Base-by-base conservation (phyloP, 1,140 invertebrate species). In the Bombus waltoni region DNA sequence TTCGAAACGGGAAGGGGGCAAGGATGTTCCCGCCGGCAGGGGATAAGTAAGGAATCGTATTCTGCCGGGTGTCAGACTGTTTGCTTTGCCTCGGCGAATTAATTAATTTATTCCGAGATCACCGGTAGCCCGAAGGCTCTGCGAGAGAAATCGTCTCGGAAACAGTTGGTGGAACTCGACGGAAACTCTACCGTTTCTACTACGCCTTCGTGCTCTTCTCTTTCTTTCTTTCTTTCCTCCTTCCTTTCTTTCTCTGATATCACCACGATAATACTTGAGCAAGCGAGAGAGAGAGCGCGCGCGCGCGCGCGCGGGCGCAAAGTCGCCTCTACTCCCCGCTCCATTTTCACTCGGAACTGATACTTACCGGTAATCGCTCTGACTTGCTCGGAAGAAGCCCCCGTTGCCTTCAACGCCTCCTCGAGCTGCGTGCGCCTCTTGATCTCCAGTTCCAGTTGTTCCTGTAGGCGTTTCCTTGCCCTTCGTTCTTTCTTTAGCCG, bases 401-500 rank as follows among this genome's bases (percentile, higher is more conserved):
- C 97, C 47, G 97, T 97, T 74, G 97, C 97, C 92, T 98, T 97
- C 40, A 98, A 95, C 57, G 97, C 97, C 83, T 98, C 97, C 93
- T 98, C 97, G 80, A 98, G 96, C 91, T 97, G 97, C 80, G 96
- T 96, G 91, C 97, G 96, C 94, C 97, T 96, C 93, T 98, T 98
- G 86, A 97, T 95, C 94, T 98, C 97, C 81, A 97, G 92, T 81
- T 98, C 98, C 81, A 98, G 94, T 90, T 98, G 97, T 86, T 98
- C 98, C 92, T 98, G 98, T 44, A 98, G 96, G 86, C 97, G 96
- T 91, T 97, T 97, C 88, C 98, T 96, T 44, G 97, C 96, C 93
- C 98, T 97, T 88, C 97, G 96, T 94, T 98, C 98, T 92, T 98
- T 98, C 95, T 98, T 97, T 93, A 98, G 96, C 62, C 98, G 97